Base-by-base conservation (phyloP, 2,888 invertebrate species). In the Archaeoteleia sp. region DNA sequence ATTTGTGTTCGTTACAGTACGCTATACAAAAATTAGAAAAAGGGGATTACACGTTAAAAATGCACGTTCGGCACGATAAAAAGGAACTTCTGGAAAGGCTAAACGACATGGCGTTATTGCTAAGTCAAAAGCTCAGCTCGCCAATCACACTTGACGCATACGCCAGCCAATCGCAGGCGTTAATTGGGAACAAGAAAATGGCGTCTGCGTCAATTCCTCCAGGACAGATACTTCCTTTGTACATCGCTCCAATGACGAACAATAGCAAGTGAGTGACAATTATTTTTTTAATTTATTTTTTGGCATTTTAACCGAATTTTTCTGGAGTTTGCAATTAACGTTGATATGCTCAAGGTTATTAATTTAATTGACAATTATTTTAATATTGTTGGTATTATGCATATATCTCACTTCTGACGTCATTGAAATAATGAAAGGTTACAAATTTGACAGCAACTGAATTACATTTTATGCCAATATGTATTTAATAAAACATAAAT, bases 21-120 rank as follows among this genome's bases (percentile, higher is more conserved):
- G 89, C 90, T 1, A 89, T 91, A 57, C 81, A 80, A 60, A 98
- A 97, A 86, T 86, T 98, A 72, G 97, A 97, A 71, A 98, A 98
- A 84, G 98, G 98, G 12, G 98, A 98, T 71, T 98, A 97, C 86
- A 90, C 90, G 0, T 87, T 98, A 5, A 90, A 92, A 34, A 87
- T 97, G 78, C 95, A 95, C 85, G 88, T 98, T 7, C 91, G 98
- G 0, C 97, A 98, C 85, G 97, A 98, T 78, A 93, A 91, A 81
- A 91, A 92, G 70, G 91, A 94, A 17, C 86, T 93, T 49, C 88
- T 98, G 65, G 98, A 98, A 75, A 93, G 92, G 85, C 86, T 98
- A 46, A 90, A 91, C 17, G 97, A 97, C 65, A 87, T 93, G 76
- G 91, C 91, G 0, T 84, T 97, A 68, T 83, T 93, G 30, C 84